These are phyloP conservation scores for Brachypodius melanocephalos DNA, from an alignment of 2,113 vertebrate species.

Conservation along the genomic window DNA sequence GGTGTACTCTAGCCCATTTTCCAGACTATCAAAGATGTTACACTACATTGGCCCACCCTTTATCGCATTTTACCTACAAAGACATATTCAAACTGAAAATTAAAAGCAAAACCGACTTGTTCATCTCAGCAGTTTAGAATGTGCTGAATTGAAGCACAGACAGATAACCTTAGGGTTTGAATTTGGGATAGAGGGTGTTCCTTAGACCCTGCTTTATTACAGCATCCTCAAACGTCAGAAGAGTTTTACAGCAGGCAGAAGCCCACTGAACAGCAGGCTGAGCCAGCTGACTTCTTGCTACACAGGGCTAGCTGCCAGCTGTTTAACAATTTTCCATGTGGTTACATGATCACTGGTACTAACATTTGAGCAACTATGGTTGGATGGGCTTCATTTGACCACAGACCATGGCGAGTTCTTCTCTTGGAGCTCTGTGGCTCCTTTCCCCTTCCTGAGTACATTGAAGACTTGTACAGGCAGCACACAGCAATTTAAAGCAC, in stretches of 20 bases:
- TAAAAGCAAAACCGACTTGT: background rate
- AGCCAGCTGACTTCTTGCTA: background rate
- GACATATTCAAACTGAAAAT: background rate
- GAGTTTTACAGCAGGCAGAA: background rate
- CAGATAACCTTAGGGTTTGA: background rate
- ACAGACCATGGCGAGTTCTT: accelerated
- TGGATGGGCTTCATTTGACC: background rate
- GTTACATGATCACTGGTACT: background rate
- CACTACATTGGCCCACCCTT: background rate
- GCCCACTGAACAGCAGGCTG: background rate
- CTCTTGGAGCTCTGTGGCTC: background rate
- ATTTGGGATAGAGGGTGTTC: background rate
- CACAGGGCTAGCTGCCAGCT: background rate
- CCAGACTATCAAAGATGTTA: background rate
- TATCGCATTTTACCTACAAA: background rate
- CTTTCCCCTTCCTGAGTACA: background rate
- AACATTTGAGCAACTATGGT: background rate
- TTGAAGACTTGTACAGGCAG: background rate
- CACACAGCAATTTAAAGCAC: background rate
- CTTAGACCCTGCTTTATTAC: background rate
- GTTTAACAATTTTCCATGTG: background rate
- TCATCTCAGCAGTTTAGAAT: background rate
- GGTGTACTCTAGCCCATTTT: background rate
- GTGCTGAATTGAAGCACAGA: background rate
- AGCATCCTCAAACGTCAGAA: background rate